Base-by-base conservation (phyloP, 2,888 invertebrate species). In the Polydesmus complanatus region DNA sequence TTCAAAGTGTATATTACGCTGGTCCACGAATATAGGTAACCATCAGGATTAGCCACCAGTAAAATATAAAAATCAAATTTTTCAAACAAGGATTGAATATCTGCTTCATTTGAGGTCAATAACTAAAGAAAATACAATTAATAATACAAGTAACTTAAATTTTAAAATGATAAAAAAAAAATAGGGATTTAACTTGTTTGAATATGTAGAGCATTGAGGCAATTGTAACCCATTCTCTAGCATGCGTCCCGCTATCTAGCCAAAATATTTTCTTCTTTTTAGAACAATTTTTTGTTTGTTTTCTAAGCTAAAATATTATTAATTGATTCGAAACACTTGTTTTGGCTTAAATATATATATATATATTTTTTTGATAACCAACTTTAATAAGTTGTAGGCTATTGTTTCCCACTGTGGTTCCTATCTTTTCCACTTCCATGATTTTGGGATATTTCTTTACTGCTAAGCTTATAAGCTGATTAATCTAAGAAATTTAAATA, bases 41-140 rank as follows among this genome's bases (percentile, higher is more conserved):
- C 71, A 64, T 71, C 71, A 19, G 70, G 69, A 63, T 70, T 70
- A 27, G 67, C 48, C 18, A 71, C 64, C 14, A 70, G 69, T 23
- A 69, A 62, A 23, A 71, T 60, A 55, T 67, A 64, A 60, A 68
- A 65, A 61, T 71, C 68, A 61, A 67, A 69, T 8, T 63, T 56
- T 26, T 67, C 64, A 14, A 69, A 50, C 23, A 70, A 56, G 3
- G 56, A 48, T 1, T 61, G 64, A 19, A 5, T 62, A 3, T 2
- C 26, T 3, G n/a, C 27, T 19, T 55, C 56, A 22, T 55, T 26
- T 2, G 56, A 18, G 37, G 56, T 27, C 2, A 51, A 5, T 19
- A 51, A 14, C 51, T 21, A 51, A 54, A 54, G 14, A 23, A 19
- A 22, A n/a, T 54, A 19, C 14, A 54, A 54, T 22, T 37, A n/a